Base-by-base conservation (phyloP, 2,888 invertebrate genomes). In the Hemaris fuciformis region DNA sequence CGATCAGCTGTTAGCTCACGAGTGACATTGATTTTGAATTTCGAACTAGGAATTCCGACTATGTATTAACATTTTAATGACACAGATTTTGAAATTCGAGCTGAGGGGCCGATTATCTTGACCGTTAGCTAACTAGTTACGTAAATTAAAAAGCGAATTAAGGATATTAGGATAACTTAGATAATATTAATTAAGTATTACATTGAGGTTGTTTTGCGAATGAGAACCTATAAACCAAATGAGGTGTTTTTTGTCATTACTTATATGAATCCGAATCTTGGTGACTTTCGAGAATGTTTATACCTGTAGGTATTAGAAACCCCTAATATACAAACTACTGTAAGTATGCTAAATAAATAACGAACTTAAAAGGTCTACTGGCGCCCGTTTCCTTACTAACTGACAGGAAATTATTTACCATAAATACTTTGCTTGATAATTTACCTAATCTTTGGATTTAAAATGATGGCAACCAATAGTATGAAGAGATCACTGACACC, bases 1-100 rank as follows among this genome's bases (percentile, higher is more conserved):
- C 73, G 75, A 74, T 67, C 64, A 10, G 27, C 15, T 15, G 5
- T n/a, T 53, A 7, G 15, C 25, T 34, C 10, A 3, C 10, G 34
- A 31, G 25, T 34, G 41, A 41, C 57, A 41, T 41, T 57, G 22
- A 15, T 8, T 41, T 41, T 22, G 22, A 38, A 23, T 41, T 57
- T 23, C 41, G 57, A 23, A 45, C 18, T 45, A n/a, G n/a, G 38
- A 38, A 38, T 38, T 38, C n/a, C n/a, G 38, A 38, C 4, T 38
- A 3, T 38, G n/a, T 13, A n/a, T n/a, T 5, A 10, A 4, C n/a
- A 4, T n/a, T 3, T 38, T n/a, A 38, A n/a, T n/a, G 38, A 38
- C 38, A 4, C 10, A 38, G 38, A 38, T 38, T n/a, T n/a, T n/a
- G n/a, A n/a, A n/a, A n/a, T n/a, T n/a, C n/a, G n/a, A n/a, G n/a